Evolutionary conservation across 2,888 invertebrate species (phyloP).

Genomic region (Abrostola tripartita): DNA sequence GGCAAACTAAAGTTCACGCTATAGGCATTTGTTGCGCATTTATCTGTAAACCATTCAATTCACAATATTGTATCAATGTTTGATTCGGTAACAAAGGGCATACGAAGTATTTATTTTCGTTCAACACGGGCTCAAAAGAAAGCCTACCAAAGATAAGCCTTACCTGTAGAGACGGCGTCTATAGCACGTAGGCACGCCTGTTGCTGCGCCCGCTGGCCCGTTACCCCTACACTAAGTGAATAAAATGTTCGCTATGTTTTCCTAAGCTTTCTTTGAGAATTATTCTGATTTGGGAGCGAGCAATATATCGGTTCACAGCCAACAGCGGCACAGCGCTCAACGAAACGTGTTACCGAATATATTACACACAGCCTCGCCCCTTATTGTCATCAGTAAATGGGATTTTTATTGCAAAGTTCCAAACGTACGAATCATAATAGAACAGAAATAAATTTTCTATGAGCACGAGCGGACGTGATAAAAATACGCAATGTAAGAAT

Average conservation of each 20-base stretch:
- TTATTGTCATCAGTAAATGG: constrained; percentile 46
- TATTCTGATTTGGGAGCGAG: constrained; percentile 10
- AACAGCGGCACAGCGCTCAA: not conserved
- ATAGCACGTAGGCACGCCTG: constrained; percentile 57
- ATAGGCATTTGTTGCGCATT: not conserved
- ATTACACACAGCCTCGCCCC: constrained; percentile 12
- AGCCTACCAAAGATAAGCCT: constrained; percentile 19
- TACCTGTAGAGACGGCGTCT: constrained; percentile 35
- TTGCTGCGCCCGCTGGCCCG: constrained; percentile 58
- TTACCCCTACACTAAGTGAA: constrained; percentile 43
- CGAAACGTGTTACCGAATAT: constrained; percentile 25
- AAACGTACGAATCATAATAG: constrained; percentile 39
- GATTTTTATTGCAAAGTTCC: constrained; percentile 48
- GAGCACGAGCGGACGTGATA: constrained; percentile 23
- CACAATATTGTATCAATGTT: not conserved
- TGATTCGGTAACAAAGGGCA: not conserved
- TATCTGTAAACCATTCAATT: not conserved
- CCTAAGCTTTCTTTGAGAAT: constrained; percentile 43
- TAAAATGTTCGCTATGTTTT: constrained; percentile 54
- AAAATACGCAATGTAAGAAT: constrained; percentile 25
- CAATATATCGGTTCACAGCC: constrained; percentile 1
- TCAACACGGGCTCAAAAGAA: constrained; percentile 15
- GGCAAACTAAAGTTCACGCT: constrained; percentile 7
- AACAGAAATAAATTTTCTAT: constrained; percentile 44
- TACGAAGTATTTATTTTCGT: constrained; percentile 12